Percentiles rank a stretch among this genome's conserved stretches.
Evolutionary conservation across 2,888 invertebrate species (phyloP).

Genomic region (Augiades crinisus): DNA sequence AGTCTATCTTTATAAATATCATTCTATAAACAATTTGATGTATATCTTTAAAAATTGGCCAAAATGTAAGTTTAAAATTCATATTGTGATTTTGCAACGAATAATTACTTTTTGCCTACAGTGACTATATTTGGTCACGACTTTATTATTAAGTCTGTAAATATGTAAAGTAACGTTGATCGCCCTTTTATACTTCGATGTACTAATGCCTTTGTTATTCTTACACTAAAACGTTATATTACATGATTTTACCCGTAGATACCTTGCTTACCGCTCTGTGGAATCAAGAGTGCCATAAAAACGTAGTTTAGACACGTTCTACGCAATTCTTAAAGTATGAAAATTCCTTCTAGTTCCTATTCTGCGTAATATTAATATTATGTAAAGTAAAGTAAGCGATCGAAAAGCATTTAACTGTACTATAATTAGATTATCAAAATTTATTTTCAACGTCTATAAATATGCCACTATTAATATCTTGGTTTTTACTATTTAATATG

Average conservation of each 20-base stretch:
- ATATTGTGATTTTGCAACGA: too few relatives aligned
- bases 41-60: too few relatives aligned
- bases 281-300: constrained; percentile 11
- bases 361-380: constrained; percentile 25
- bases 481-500: too few relatives aligned
- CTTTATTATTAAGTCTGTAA: constrained; percentile 41
- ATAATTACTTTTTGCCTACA: too few relatives aligned
- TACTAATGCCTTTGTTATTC: constrained; percentile 28
- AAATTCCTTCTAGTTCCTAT: constrained; percentile 50
- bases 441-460: neutral
- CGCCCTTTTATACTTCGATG: constrained; percentile 54
- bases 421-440: constrained; percentile 1
- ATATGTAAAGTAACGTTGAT: constrained; percentile 45
- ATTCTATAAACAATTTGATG: too few relatives aligned
- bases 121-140: neutral
- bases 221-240: constrained; percentile 16
- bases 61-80: too few relatives aligned
- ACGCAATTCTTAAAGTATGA: constrained; percentile 18
- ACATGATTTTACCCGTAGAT: constrained; percentile 13
- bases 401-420: constrained; percentile 7
- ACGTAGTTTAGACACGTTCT: constrained; percentile 15
- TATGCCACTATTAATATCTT: too few relatives aligned
- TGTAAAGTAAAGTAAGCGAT: constrained; percentile 2
- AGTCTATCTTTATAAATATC: too few relatives aligned
- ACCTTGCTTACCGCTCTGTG: constrained; percentile 15